Evolutionary conservation across 2,888 invertebrate genomes (phyloP), one percentile per base, ranked within the genome.

Genomic region (Pristionchus fissidentatus): DNA sequence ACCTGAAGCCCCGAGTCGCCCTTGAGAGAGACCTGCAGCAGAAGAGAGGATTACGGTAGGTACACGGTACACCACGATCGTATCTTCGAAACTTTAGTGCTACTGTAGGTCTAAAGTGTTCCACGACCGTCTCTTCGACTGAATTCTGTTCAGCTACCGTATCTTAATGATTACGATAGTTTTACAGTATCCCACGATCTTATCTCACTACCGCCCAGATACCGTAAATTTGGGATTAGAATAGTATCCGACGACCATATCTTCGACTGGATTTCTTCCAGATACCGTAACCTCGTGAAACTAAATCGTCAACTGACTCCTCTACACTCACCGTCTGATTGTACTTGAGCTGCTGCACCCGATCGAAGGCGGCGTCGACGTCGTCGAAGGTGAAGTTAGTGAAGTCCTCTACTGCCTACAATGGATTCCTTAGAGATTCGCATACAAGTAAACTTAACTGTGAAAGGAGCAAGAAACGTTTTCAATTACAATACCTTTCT

Each of bases 361-460:
- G 96, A 91, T 99, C 98, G 93, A 99, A 99, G 0, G 98, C 98
- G 8, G 96, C 95, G 93, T 99, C 99, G 22, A 99, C 97, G 94
- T 99, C 98, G 92, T 99, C 99, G 90, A 99, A 93, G 0, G 96
- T 96, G 92, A 97, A 99, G 82, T 97, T 85, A 15, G 87, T 84
- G 75, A 92, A 92, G 29, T 92, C 91, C 84, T 92, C 91, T 0
- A 90, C 90, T 73, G 88, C 88, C 62, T 84, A 29, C 22, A 57
- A 57, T n/a, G 29, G n/a, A 8, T 22, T 26, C 26, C 57, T 13
- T 57, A 57, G 29, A 19, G 29, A 57, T n/a, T n/a, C n/a, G n/a
- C 57, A 4, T 19, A 57, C 22, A 10, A 57, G 13, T 3, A 57
- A 57, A n/a, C n/a, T 5, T n/a, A 57, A 57, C 26, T n/a, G n/a